phyloP scores from a whole-genome alignment of 2,113 vertebrate species.

The Chrysochloris asiatica region DNA sequence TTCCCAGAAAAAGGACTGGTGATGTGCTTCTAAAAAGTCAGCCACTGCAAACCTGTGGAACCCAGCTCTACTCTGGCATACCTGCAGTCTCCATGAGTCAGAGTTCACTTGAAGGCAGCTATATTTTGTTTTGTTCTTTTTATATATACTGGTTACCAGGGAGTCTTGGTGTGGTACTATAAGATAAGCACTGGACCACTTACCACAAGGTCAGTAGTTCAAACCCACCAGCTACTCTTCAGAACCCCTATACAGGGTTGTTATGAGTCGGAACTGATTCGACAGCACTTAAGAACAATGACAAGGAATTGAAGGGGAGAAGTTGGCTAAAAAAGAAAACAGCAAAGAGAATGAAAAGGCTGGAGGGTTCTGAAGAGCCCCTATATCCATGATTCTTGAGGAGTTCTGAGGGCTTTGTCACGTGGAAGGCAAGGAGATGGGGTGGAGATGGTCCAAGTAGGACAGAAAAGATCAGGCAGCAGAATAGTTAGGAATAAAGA shows the following conservation, averaged over 20 bases:
- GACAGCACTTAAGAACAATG: too few relatives aligned
- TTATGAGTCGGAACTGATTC: too few relatives aligned
- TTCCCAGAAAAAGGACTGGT: neutral
- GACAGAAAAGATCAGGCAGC: neutral
- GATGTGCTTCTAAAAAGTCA: neutral
- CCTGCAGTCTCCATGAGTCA: neutral
- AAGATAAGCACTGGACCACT: too few relatives aligned
- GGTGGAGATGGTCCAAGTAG: too few relatives aligned
- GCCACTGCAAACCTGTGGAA: neutral
- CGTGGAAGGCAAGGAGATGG: fast-evolving
- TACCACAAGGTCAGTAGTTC: too few relatives aligned
- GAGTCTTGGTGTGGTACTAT: too few relatives aligned
- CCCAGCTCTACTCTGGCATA: neutral
- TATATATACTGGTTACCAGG: neutral
- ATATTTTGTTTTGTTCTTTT: neutral
- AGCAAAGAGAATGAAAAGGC: neutral
- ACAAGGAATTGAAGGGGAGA: neutral
- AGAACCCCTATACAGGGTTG: too few relatives aligned
- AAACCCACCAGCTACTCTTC: too few relatives aligned
- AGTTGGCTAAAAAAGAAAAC: neutral
- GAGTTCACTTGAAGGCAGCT: neutral
- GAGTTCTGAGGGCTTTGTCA: neutral
- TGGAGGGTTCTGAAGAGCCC: neutral
- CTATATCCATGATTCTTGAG: neutral
- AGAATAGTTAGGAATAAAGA: neutral